Evolutionary conservation across 1,140 invertebrate species (phyloP).

Genomic region (Brachionus rubens): DNA sequence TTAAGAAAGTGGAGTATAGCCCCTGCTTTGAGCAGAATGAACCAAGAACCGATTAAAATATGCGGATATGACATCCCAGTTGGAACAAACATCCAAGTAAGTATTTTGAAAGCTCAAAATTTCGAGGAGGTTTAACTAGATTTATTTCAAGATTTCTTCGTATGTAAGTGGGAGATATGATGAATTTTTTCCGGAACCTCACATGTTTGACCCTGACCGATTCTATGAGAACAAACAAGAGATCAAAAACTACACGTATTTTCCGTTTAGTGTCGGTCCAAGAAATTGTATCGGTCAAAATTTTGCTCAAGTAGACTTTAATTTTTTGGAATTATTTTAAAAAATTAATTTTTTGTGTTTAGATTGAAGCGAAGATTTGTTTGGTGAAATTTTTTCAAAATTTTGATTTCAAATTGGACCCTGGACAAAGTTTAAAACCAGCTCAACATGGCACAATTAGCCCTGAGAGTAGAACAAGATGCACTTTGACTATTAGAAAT

Average conservation of each 20-base stretch:
- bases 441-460: background rate
- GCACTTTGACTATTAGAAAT: background rate
- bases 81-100: background rate
- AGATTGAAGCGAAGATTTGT: constrained; percentile 37
- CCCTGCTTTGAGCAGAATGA: background rate
- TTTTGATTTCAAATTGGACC: constrained; percentile 11
- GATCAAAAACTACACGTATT: constrained; percentile 32
- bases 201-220: background rate
- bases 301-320: no score
- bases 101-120: no score
- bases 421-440: background rate
- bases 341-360: background rate
- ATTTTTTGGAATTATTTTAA: background rate
- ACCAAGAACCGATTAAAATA: background rate
- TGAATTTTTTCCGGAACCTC: constrained; percentile 21
- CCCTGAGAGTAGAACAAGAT: no score
- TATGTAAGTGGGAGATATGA: background rate
- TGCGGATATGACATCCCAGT: background rate
- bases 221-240: constrained; percentile 5
- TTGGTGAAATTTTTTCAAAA: constrained; percentile 18
- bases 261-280: no score
- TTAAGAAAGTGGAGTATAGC: constrained; percentile 30
- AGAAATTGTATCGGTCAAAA: no score
- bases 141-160: background rate
- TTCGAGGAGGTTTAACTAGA: background rate